Evolutionary conservation across 2,113 vertebrate species (phyloP).

Genomic region (Eclectus roratus): DNA sequence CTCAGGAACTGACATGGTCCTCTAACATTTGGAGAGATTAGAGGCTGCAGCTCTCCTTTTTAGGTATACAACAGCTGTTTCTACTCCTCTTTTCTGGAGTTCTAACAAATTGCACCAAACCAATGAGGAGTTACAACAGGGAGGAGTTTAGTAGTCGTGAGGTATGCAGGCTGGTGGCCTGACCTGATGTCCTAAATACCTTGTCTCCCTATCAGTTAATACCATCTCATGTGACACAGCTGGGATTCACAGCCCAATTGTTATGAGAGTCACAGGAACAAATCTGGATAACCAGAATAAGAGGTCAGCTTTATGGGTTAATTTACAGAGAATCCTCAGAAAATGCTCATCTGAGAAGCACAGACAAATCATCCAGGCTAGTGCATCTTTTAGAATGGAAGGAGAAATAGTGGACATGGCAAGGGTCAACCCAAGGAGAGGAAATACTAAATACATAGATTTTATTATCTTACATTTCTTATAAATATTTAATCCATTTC

Average conservation of each 20-base stretch:
- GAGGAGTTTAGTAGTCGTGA: background rate
- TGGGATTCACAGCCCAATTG: background rate
- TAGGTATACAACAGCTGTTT: background rate
- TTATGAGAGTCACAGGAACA: background rate
- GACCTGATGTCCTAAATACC: slow-evolving; percentile 20
- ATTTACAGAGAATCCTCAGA: background rate
- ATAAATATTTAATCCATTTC: background rate
- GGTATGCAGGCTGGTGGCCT: background rate
- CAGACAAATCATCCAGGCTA: background rate
- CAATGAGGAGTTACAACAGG: background rate
- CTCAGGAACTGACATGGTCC: rapidly evolving
- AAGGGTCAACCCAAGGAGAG: background rate
- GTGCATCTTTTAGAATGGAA: background rate
- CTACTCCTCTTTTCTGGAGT: background rate
- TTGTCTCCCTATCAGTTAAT: background rate
- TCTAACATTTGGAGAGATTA: background rate
- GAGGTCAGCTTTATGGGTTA: background rate
- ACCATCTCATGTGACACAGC: background rate
- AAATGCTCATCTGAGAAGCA: background rate
- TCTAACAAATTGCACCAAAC: background rate
- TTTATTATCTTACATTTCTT: slow-evolving; percentile 25
- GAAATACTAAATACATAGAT: slow-evolving; percentile 5
- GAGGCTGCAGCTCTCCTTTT: background rate
- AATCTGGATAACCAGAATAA: background rate
- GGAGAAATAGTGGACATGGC: background rate